A percentile compares a stretch with the other conserved stretches of the same genome.
These are phyloP conservation scores for Drosophila rufa DNA, from an alignment of 1,140 invertebrate species.

Conservation along the genomic window DNA sequence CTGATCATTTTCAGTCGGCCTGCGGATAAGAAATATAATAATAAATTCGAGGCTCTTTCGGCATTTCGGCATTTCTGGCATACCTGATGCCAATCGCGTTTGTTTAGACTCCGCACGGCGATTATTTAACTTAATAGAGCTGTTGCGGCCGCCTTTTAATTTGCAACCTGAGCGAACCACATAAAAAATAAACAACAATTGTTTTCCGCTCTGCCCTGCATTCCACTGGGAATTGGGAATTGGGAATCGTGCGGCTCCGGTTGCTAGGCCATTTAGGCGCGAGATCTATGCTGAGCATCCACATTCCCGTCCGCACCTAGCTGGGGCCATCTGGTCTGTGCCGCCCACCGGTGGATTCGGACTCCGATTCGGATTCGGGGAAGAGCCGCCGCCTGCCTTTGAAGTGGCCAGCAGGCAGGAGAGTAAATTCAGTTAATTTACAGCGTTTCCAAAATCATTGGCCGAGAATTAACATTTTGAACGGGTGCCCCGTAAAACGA, in stretches of 20 bases:
- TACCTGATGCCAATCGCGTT: conserved; percentile 48
- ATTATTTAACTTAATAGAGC: conserved; percentile 68
- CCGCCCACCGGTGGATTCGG: conserved; percentile 10
- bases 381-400: conserved; percentile 49
- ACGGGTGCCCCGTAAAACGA: conserved; percentile 33
- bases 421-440: conserved; percentile 55
- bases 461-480: conserved; percentile 41
- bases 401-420: conserved; percentile 54
- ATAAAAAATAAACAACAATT: conserved; percentile 77
- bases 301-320: conserved; percentile 46
- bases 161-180: conserved; percentile 75
- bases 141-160: conserved; percentile 53
- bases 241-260: conserved; percentile 16
- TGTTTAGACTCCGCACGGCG: conserved; percentile 60
- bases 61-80: conserved; percentile 45
- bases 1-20: conserved; percentile 12
- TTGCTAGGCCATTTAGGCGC: conserved; percentile 46
- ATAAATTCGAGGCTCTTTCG: conserved; percentile 17
- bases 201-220: conserved; percentile 25
- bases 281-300: conserved; percentile 15
- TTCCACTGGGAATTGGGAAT: conserved; percentile 22
- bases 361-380: conserved; percentile 32
- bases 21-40: conserved; percentile 7
- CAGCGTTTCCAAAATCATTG: conserved; percentile 43
- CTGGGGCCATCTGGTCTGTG: conserved; percentile 66